Evolutionary conservation across 2,113 vertebrate genomes (phyloP), one percentile per base, ranked within the genome.

Genomic region (Cathartes aura): DNA sequence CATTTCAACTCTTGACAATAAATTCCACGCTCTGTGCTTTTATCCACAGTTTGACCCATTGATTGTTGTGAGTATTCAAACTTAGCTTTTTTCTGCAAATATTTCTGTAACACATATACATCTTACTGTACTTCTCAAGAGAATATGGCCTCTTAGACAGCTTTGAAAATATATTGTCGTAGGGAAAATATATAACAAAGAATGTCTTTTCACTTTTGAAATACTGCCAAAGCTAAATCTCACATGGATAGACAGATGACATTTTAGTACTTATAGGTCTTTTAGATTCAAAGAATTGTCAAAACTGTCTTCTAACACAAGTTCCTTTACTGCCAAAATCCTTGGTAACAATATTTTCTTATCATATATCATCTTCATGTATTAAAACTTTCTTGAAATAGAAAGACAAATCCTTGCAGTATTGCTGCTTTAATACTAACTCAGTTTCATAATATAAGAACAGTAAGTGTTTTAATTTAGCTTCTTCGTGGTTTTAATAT

Each of bases 271-370:
- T 95, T 95, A 79, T 8, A 48, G 93, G 88, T 89, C 96, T 97
- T 93, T 87, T 52, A 71, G 83, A 94, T 95, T 95, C 91, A 85
- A 97, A 95, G 94, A 94, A 92, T 93, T 96, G 95, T 98, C 96
- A 96, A 90, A 95, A 96, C 75, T 93, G 91, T 89, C 73, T 95
- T 87, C 94, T 89, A 93, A 88, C 85, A 86, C 67, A 58, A 73
- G 82, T 84, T 92, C 59, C 82, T 89, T 34, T 66, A 63, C 94
- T 97, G 93, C 94, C 86, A 88, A 91, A 94, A 94, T 82, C 80
- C 58, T 38, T 70, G 67, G 68, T 95, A 94, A 80, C 74, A 81
- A 43, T 93, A 45, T 94, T 94, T 96, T 92, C 88, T 95, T 95
- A 73, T 82, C 75, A 24, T 76, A 78, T 79, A 80, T 89, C 64